These are phyloP conservation scores for Dromiciops gliroides DNA, from an alignment of 2,113 vertebrate genomes.

Conservation along the genomic window DNA sequence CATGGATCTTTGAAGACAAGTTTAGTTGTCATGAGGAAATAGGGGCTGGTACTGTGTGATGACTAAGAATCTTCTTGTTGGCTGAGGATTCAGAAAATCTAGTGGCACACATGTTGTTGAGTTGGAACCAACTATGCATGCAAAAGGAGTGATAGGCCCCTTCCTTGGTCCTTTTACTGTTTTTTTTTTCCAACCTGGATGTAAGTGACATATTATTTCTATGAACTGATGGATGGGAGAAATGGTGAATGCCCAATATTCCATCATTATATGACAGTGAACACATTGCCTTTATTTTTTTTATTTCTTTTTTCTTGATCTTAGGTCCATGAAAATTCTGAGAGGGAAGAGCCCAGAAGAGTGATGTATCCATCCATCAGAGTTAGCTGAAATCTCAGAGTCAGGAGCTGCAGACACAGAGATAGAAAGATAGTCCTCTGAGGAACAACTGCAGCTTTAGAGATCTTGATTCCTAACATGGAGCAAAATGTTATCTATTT, in stretches of 20 bases:
- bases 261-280: neutral
- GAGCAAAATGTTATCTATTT: no score
- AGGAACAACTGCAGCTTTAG: no score
- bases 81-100: no score
- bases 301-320: neutral
- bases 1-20: neutral
- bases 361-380: no score
- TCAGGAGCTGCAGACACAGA: neutral
- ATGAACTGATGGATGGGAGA: neutral
- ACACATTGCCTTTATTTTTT: neutral
- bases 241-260: neutral
- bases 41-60: no score
- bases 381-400: neutral
- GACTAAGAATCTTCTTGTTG: no score
- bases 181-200: neutral
- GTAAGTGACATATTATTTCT: neutral
- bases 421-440: no score
- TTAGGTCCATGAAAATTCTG: neutral
- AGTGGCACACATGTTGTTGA: neutral
- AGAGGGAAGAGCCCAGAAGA: no score
- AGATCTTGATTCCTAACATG: no score
- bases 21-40: no score
- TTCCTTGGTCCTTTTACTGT: neutral
- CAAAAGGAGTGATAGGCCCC: neutral
- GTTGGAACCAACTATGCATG: neutral